These are phyloP conservation scores for Arenaria interpres DNA, from an alignment of 2,113 vertebrate species.

Conservation along the genomic window DNA sequence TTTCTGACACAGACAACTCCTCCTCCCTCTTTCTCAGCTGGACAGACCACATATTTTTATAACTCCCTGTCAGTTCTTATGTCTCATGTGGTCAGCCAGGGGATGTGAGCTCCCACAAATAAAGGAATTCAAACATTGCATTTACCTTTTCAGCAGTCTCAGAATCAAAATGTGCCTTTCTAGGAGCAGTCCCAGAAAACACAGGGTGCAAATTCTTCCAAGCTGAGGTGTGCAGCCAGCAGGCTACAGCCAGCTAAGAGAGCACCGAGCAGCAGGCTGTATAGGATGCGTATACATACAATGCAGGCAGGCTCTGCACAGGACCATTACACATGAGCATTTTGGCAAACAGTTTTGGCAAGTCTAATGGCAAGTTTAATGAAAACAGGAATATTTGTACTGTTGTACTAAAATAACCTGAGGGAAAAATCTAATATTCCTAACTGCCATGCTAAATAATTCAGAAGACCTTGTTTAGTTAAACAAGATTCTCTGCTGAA, in stretches of 20 bases:
- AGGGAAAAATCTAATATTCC: not conserved
- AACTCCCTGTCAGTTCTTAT: not conserved
- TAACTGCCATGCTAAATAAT: not conserved
- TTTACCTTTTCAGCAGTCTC: not conserved
- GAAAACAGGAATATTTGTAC: not conserved
- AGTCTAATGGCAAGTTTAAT: not conserved
- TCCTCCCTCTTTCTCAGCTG: slow-evolving; percentile 15
- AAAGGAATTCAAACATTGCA: not conserved
- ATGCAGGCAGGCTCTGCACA: not conserved
- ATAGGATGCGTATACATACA: not conserved
- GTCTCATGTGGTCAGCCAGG: not conserved
- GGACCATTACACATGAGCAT: not conserved
- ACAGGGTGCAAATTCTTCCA: not conserved
- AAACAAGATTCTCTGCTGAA: not conserved
- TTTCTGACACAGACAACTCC: slow-evolving; percentile 8
- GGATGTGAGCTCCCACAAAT: slow-evolving; percentile 18
- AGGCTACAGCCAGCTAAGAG: not conserved
- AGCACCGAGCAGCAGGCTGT: not conserved
- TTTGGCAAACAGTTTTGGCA: not conserved
- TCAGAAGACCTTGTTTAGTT: not conserved
- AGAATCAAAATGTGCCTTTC: not conserved
- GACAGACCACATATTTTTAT: slow-evolving; percentile 17
- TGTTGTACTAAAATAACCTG: not conserved
- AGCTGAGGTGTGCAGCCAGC: not conserved
- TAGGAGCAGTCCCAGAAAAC: not conserved